Evolutionary conservation across 2,797 vertebrate genomes (phyloP), one percentile per base, ranked within the genome.

Genomic region (Gallinago stenura): DNA sequence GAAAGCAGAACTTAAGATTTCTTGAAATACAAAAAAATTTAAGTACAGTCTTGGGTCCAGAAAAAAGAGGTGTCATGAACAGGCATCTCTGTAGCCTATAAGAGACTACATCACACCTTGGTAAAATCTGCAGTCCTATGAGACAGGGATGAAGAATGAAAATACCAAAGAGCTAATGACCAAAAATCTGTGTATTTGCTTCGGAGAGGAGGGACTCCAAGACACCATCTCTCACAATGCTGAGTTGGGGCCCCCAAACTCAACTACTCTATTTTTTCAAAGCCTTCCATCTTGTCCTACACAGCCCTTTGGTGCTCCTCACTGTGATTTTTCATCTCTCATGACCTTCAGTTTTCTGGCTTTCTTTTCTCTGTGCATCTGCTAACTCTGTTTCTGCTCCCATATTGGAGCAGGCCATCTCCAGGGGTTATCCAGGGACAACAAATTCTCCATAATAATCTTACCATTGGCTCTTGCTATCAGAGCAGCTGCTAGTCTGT

Each of bases 391-490:
- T 62, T 75, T 39, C 82, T 92, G 76, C 79, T 96, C 26, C 79
- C n/a, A 11, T 4, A 71, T 43, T 39, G 4, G 25, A 84, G 54
- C 50, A 72, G 46, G 39, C 65, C 80, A 65, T 86, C 91, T 88
- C 77, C 72, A 83, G 87, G 48, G 92, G 81, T 90, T 92, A 90
- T 89, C 70, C 90, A 61, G 72, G 87, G 94, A 93, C 92, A 95
- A 39, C 33, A 91, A 94, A 70, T 35, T 46, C 71, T 70, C 22
- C 37, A 18, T 37, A 91, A 91, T 61, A 89, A 53, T 68, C 65
- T 73, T 84, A 75, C 57, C 37, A n/a, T 39, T 95, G 68, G 89
- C 92, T 92, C 65, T 72, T 41, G 35, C 37, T 66, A 73, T 77
- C 57, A 78, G 41, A 91, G 61, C 95, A 96, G 89, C 92, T 96